phyloP scores from a whole-genome alignment of 2,888 invertebrate species.

The Eupithecia dodoneata region DNA sequence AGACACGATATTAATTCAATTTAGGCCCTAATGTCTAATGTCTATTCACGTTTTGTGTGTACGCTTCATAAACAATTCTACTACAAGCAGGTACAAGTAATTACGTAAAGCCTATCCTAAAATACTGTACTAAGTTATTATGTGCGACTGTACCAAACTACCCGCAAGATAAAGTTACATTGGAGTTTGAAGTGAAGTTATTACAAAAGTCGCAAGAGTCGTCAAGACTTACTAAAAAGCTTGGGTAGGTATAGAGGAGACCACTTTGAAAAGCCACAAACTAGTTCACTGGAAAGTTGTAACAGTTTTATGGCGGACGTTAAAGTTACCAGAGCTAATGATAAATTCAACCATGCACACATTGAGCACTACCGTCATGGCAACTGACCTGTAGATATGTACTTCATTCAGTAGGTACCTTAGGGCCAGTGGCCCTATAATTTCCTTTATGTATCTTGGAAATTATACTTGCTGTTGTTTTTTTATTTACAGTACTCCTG shows the following conservation, averaged over 20 bases:
- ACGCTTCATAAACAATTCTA: too few relatives aligned
- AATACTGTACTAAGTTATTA: not conserved
- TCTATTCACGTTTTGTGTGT: too few relatives aligned
- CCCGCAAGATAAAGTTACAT: slow-evolving; percentile 19
- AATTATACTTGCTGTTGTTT: too few relatives aligned
- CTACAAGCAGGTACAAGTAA: not conserved
- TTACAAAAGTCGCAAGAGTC: slow-evolving; percentile 24
- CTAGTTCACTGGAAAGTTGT: slow-evolving; percentile 1
- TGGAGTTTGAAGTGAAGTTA: slow-evolving; percentile 12
- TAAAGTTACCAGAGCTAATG: not conserved
- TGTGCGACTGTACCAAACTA: not conserved
- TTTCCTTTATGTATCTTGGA: not conserved
- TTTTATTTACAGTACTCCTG: too few relatives aligned
- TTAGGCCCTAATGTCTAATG: too few relatives aligned
- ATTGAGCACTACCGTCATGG: not conserved
- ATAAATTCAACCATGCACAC: slow-evolving; percentile 3
- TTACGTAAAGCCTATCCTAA: not conserved
- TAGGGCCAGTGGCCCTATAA: not conserved
- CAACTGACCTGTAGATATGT: not conserved
- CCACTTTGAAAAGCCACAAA: not conserved
- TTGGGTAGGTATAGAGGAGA: slow-evolving; percentile 9
- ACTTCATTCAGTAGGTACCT: not conserved
- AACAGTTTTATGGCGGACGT: slow-evolving; percentile 6
- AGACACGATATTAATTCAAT: too few relatives aligned
- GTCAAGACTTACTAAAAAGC: slow-evolving; percentile 26